Evolutionary conservation across 2,888 invertebrate genomes (phyloP), one percentile per base, ranked within the genome.

Genomic region (Drosophila nr. perissopoda): DNA sequence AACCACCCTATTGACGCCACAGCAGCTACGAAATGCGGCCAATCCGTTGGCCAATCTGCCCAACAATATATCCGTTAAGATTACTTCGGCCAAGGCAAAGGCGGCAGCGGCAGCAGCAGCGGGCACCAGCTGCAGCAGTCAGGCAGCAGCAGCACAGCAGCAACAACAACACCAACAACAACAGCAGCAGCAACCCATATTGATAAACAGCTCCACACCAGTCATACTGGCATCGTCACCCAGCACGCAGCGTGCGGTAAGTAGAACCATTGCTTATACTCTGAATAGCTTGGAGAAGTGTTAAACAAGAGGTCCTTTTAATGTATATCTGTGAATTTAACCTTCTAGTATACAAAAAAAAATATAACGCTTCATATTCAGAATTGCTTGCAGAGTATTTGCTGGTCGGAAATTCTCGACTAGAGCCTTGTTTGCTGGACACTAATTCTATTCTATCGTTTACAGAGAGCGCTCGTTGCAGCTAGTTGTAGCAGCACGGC

Each of bases 41-140:
- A 90, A 87, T 78, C 91, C 92, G 2, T 69, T 92, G 75, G 92
- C 92, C 33, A 92, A 92, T 80, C 79, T 92, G 68, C 92, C 92
- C 34, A 92, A 92, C 69, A 92, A 92, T 59, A 92, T 92, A 60
- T 92, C 92, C 4, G 92, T 92, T 3, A 92, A 92, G 77, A 92
- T 92, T 21, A 92, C 92, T 16, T 91, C 92, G 11, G 87, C 92
- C 0, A 92, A 92, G 73, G 80, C 90, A 3, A 86, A 90, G 40
- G 92, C 89, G n/a, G 79, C 84, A 16, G 77, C 86, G 38, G 68
- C 87, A 34, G 71, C 81, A 54, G 57, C 88, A 53, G 53, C 71
- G 5, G 64, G 69, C 49, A 64, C 68, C 60, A 77, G 69, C 33
- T 56, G 56, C 38, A n/a, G 91, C 78, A 70, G 73, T 72, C 45